Evolutionary conservation across 2,888 invertebrate genomes (phyloP).

Genomic region (Marronus borbonicus): DNA sequence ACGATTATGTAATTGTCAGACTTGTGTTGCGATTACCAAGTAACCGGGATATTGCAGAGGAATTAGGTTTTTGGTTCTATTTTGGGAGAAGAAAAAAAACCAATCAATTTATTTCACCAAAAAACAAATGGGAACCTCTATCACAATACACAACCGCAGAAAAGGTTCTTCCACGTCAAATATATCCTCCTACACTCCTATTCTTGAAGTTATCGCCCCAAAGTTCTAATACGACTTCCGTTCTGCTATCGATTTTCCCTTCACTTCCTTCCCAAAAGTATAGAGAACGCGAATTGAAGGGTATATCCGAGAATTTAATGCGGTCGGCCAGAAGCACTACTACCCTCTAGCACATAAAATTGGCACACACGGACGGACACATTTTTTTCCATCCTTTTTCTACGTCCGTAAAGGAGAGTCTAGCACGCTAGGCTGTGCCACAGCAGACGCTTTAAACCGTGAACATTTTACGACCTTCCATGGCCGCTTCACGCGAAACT

Average conservation of each 20-base stretch:
- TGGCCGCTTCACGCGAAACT: slow-evolving; percentile 23
- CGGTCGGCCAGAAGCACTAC: slow-evolving; percentile 9
- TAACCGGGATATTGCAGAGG: too few species aligned
- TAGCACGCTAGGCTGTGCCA: not conserved
- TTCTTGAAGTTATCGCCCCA: not conserved
- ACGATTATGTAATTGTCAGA: not conserved
- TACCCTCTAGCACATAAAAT: slow-evolving; percentile 7
- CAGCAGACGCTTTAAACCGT: slow-evolving; percentile 31
- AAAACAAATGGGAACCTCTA: too few species aligned
- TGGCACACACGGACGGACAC: not conserved
- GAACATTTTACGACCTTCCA: slow-evolving; percentile 42
- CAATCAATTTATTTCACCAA: too few species aligned
- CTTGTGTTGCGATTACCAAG: not conserved
- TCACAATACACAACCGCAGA: not conserved
- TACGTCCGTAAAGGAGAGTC: too few species aligned
- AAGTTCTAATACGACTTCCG: slow-evolving; percentile 1
- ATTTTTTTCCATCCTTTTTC: too few species aligned
- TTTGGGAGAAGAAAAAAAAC: too few species aligned
- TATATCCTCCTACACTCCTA: too few species aligned
- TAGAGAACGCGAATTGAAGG: too few species aligned
- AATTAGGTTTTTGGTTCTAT: too few species aligned
- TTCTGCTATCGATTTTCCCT: not conserved
- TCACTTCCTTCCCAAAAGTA: too few species aligned
- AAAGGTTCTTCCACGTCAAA: too few species aligned
- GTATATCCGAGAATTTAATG: slow-evolving; percentile 6